These are phyloP conservation scores for Naja naja DNA, from an alignment of 2,113 vertebrate genomes.

Conservation along the genomic window DNA sequence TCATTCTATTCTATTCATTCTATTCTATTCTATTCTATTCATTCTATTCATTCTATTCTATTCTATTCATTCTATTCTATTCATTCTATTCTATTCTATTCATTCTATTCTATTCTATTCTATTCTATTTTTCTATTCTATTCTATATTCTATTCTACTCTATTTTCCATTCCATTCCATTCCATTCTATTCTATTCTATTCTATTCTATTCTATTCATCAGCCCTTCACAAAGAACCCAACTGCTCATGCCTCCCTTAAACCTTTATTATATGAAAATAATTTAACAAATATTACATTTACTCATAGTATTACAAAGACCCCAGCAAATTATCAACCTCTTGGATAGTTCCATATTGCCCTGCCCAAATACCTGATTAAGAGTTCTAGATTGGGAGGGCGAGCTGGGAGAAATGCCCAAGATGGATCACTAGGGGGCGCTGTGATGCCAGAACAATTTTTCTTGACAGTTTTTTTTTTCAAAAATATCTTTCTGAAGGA, in stretches of 20 bases:
- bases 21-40: too few species aligned
- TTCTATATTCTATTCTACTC: too few species aligned
- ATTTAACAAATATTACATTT: neutral
- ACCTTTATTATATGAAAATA: neutral
- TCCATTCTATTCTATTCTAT: too few species aligned
- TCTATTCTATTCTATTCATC: too few species aligned
- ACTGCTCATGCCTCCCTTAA: neutral
- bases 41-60: too few species aligned
- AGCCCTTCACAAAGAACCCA: neutral
- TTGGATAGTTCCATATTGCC: neutral
- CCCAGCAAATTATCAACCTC: neutral
- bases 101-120: too few species aligned
- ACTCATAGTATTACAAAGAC: neutral
- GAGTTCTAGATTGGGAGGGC: neutral
- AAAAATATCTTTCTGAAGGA: neutral
- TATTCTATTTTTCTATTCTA: too few species aligned
- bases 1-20: too few species aligned
- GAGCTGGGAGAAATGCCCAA: neutral
- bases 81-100: too few species aligned
- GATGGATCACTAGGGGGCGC: neutral
- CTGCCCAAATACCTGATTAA: neutral
- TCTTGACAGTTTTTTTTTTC: too few species aligned
- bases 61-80: too few species aligned
- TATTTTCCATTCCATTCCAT: too few species aligned
- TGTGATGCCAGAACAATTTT: neutral